Evolutionary conservation across 1,140 invertebrate genomes (phyloP).

Genomic region (Drosophila tropicalis): DNA sequence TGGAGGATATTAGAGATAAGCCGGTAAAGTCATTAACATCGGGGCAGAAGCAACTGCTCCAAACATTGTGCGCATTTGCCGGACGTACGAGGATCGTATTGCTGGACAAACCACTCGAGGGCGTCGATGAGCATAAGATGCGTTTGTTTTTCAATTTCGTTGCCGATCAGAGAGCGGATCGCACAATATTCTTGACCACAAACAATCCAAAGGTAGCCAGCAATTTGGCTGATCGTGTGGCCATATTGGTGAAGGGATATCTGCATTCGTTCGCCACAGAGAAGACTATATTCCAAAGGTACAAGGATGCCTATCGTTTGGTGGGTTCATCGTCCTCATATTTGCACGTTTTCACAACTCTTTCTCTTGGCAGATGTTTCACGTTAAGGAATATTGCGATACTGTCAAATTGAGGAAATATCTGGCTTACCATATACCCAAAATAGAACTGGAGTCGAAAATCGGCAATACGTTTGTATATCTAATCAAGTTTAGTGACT

Average conservation of each 20-base stretch:
- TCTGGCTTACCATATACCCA: constrained; percentile 17
- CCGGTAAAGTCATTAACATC: constrained; percentile 11
- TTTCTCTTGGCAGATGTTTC: constrained; percentile 30
- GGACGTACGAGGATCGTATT: constrained; percentile 41
- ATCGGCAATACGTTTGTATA: constrained; percentile 27
- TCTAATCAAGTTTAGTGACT: constrained; percentile 1
- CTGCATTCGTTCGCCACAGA: constrained; percentile 15
- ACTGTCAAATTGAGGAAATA: constrained; percentile 10
- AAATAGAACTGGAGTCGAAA: constrained; percentile 29
- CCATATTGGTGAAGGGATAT: constrained; percentile 31
- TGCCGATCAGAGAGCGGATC: constrained; percentile 9
- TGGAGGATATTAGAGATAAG: neutral
- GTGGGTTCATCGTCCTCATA: constrained; percentile 28
- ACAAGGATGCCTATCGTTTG: constrained; percentile 45
- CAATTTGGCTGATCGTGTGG: constrained; percentile 51
- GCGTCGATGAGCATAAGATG: constrained; percentile 35
- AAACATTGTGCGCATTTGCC: constrained; percentile 48
- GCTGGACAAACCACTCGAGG: constrained; percentile 54
- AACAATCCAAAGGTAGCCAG: constrained; percentile 44
- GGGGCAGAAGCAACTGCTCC: constrained; percentile 40
- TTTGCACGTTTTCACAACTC: too few species aligned
- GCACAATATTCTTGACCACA: constrained; percentile 47
- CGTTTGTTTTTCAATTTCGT: constrained; percentile 40
- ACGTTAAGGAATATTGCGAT: constrained; percentile 19
- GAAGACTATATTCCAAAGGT: constrained; percentile 2